Evolutionary conservation across 1,140 invertebrate genomes (phyloP).

Genomic region (Drosophila pachea): DNA sequence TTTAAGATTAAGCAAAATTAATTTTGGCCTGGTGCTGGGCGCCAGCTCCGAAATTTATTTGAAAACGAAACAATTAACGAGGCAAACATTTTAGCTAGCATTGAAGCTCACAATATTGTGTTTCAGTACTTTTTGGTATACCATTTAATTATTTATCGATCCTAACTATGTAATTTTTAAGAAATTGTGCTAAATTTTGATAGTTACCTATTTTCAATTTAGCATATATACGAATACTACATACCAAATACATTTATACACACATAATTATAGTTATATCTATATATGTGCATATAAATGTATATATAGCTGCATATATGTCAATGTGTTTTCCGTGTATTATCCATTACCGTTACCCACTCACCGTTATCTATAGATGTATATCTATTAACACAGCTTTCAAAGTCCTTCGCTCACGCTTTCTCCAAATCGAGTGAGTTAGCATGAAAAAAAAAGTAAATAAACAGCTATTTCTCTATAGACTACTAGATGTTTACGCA

Average conservation of each 20-base stretch:
- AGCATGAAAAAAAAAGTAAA: conserved; percentile 39
- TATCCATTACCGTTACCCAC: too few relatives aligned
- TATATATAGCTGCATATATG: conserved; percentile 70
- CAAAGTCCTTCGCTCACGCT: conserved; percentile 58
- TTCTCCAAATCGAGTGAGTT: conserved; percentile 60
- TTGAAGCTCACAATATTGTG: conserved; percentile 42
- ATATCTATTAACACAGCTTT: conserved; percentile 27
- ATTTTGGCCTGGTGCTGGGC: conserved; percentile 49
- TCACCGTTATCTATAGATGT: conserved; percentile 5
- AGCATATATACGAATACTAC: conserved; percentile 30
- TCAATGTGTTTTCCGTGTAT: conserved; percentile 39
- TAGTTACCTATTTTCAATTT: conserved; percentile 53
- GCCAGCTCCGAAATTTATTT: conserved; percentile 37
- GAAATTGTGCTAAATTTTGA: conserved; percentile 74
- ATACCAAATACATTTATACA: conserved; percentile 24
- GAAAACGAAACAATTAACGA: conserved; percentile 26
- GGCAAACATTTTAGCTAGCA: conserved; percentile 52
- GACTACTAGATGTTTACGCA: background rate
- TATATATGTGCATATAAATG: conserved; percentile 16
- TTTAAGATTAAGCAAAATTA: conserved; percentile 35
- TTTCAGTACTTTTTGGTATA: conserved; percentile 64
- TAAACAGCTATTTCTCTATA: background rate
- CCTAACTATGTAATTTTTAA: conserved; percentile 38
- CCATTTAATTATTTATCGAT: conserved; percentile 59
- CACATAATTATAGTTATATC: conserved; percentile 8